phyloP scores from a whole-genome alignment of 2,888 invertebrate genomes.

The Geophilus truncorum region DNA sequence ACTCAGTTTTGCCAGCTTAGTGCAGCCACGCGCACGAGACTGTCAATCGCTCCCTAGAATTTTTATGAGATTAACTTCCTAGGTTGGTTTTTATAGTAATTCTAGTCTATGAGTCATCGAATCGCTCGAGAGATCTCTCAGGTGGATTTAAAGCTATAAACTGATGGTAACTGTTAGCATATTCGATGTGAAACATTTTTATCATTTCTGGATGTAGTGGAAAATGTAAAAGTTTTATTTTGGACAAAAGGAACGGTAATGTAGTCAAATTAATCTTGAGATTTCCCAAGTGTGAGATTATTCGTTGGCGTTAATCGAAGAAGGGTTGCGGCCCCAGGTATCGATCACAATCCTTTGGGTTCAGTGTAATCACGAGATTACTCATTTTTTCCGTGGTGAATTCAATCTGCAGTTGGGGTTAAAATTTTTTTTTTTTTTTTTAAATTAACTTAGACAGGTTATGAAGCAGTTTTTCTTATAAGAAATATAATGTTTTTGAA shows the following conservation, averaged over 20 bases:
- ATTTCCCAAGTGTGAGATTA: conserved; percentile 4
- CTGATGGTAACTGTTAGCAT: no score
- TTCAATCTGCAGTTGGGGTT: not conserved
- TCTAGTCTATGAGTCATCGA: not conserved
- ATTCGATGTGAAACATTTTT: not conserved
- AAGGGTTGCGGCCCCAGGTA: not conserved
- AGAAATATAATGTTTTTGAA: no score
- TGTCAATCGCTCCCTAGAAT: not conserved
- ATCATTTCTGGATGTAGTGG: not conserved
- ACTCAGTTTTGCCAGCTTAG: not conserved
- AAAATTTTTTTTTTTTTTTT: no score
- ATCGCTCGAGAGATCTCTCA: not conserved
- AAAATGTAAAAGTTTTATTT: not conserved
- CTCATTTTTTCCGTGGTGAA: not conserved
- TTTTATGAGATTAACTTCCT: not conserved
- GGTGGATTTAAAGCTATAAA: not conserved
- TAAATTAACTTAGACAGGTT: no score
- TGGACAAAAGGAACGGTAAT: not conserved
- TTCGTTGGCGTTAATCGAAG: conserved; percentile 3
- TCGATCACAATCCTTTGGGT: not conserved
- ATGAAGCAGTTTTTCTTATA: no score
- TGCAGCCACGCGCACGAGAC: not conserved
- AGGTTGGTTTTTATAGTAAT: not conserved
- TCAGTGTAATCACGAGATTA: not conserved
- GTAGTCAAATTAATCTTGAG: not conserved